These are phyloP conservation scores for Anser cygnoides DNA, from an alignment of 2,113 vertebrate genomes.

Conservation along the genomic window DNA sequence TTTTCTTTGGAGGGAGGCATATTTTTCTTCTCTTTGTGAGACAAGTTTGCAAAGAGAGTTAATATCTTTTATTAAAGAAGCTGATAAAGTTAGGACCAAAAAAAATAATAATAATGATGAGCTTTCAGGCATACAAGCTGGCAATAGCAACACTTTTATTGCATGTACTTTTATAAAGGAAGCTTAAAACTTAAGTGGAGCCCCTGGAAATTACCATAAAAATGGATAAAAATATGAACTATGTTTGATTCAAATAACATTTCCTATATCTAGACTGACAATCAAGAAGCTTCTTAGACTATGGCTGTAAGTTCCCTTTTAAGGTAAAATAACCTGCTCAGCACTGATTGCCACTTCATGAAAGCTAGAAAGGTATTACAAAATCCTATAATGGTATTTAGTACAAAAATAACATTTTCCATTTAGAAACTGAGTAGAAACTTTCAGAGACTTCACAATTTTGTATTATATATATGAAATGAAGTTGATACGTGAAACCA, in stretches of 20 bases:
- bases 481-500: neutral
- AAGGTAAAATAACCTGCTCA: neutral
- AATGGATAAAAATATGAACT: neutral
- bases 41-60: neutral
- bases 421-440: neutral
- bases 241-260: neutral
- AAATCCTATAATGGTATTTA: neutral
- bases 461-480: neutral
- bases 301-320: neutral
- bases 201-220: neutral
- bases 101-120: neutral
- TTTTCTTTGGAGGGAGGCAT: neutral
- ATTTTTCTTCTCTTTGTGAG: constrained; percentile 7
- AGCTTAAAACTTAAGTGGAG: neutral
- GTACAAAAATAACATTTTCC: neutral
- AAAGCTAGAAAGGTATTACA: neutral
- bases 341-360: neutral
- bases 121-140: constrained; percentile 27
- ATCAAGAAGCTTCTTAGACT: neutral
- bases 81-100: constrained; percentile 17
- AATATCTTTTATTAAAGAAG: constrained; percentile 43
- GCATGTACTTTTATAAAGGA: neutral
- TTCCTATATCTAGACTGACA: neutral
- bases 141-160: neutral
- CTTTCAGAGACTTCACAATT: neutral